Percentiles rank a stretch among this genome's conserved stretches.
phyloP scores from a whole-genome alignment of 2,797 vertebrate genomes.

The Diceros bicornis region DNA sequence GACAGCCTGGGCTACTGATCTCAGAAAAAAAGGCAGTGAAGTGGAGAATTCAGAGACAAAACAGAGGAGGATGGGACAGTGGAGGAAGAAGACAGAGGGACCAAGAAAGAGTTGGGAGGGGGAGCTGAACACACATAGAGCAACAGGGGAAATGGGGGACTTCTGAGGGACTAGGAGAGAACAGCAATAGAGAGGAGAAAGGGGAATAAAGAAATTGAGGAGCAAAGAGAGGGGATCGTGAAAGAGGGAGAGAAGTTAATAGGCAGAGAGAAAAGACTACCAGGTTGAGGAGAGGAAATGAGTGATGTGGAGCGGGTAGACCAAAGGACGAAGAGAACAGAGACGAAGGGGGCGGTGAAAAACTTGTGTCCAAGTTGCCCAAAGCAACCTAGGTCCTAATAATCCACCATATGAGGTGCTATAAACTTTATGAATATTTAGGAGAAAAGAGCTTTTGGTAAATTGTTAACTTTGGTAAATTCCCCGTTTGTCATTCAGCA shows the following conservation, averaged over 20 bases:
- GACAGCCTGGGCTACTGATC: background rate
- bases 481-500: background rate
- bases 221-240: background rate
- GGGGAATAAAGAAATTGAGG: background rate
- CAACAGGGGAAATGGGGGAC: background rate
- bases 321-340: background rate
- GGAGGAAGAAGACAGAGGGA: background rate
- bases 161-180: background rate
- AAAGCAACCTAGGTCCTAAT: background rate
- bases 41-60: background rate
- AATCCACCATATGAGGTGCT: background rate
- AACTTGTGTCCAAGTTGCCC: background rate
- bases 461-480: slow-evolving; percentile 19
- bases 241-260: background rate
- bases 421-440: background rate
- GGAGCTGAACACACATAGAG: background rate
- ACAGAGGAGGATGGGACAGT: background rate
- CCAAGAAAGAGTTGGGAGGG: background rate
- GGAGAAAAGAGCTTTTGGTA: background rate
- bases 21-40: background rate
- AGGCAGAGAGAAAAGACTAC: background rate
- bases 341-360: background rate
- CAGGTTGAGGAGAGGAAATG: background rate
- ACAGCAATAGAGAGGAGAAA: background rate
- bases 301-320: background rate